phyloP scores from a whole-genome alignment of 2,113 vertebrate genomes.

The Isichthys henryi region DNA sequence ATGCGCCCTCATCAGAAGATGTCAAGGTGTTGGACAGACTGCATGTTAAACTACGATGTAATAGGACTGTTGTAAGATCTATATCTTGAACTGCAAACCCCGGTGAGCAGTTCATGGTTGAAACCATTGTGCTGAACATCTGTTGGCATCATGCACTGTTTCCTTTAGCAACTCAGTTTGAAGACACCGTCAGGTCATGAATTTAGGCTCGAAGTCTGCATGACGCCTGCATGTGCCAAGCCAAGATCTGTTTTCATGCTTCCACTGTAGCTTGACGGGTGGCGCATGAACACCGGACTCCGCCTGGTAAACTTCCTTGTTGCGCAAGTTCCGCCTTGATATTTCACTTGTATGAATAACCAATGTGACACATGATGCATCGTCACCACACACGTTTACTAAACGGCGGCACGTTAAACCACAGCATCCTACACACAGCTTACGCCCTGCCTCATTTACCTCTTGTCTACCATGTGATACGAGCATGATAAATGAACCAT shows the following conservation, averaged over 20 bases:
- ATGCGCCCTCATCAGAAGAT: not conserved
- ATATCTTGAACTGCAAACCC: not conserved
- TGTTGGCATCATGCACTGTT: not conserved
- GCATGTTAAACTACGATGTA: not conserved
- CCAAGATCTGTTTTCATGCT: not conserved
- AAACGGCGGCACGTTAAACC: not conserved
- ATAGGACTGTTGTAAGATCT: not conserved
- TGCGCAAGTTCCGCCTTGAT: not conserved
- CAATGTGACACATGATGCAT: not conserved
- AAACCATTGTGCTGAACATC: not conserved
- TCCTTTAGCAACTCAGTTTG: not conserved
- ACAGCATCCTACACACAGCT: not conserved
- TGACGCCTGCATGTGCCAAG: not conserved
- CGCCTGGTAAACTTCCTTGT: not conserved
- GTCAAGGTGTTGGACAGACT: not conserved
- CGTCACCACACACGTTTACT: not conserved
- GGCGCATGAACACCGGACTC: not conserved
- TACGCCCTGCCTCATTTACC: not conserved
- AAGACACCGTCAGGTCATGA: not conserved
- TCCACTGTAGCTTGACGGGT: not conserved
- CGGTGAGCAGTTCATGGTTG: not conserved
- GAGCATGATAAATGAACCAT: not conserved
- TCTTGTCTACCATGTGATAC: not conserved
- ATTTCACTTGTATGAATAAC: not conserved
- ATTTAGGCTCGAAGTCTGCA: not conserved